phyloP scores from a whole-genome alignment of 2,888 invertebrate genomes.

The Allolobophora icterica region DNA sequence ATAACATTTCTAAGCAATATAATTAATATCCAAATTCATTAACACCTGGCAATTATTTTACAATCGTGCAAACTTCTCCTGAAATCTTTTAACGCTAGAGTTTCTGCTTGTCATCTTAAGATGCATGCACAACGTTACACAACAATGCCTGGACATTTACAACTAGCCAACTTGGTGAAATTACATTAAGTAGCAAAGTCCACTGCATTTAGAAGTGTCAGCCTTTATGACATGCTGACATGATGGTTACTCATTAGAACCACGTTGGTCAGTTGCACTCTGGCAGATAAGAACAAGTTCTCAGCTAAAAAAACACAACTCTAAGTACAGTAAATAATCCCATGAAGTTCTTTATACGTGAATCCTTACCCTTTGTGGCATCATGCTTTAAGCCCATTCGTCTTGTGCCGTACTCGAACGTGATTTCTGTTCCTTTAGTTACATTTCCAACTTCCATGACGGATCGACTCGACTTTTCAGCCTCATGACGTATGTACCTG shows the following conservation, averaged over 20 bases:
- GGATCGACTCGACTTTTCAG: slow-evolving; percentile 51
- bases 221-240: too few relatives aligned
- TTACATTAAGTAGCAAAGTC: background rate
- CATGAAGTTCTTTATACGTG: background rate
- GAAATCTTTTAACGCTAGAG: background rate
- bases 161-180: background rate
- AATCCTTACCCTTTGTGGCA: background rate
- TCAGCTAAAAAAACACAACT: background rate
- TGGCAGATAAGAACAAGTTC: background rate
- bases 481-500: slow-evolving; percentile 57
- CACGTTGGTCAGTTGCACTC: too few relatives aligned
- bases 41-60: background rate
- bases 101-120: too few relatives aligned
- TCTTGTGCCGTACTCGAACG: slow-evolving; percentile 59
- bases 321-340: background rate
- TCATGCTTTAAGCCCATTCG: slow-evolving; percentile 26
- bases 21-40: too few relatives aligned
- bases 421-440: slow-evolving; percentile 55
- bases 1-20: too few relatives aligned
- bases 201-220: background rate
- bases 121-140: too few relatives aligned
- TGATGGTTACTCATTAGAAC: background rate
- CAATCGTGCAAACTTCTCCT: background rate
- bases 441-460: slow-evolving; percentile 57
- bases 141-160: background rate